A percentile compares a stretch with the other conserved stretches of the same genome.
These are phyloP conservation scores for Archaeoteleia sp. DNA, from an alignment of 2,888 invertebrate species.

Conservation along the genomic window DNA sequence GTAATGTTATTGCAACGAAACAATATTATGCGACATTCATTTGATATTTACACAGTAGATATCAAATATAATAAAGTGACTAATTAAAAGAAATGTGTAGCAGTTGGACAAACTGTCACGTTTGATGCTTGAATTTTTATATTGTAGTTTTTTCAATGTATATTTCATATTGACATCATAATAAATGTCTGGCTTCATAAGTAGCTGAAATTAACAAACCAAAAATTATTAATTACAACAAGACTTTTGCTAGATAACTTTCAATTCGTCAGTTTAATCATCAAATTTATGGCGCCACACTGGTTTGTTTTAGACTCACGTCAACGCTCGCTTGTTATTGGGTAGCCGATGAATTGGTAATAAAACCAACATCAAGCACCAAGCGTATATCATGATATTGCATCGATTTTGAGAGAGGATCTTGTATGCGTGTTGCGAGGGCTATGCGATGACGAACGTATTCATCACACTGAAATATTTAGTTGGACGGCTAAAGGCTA, in stretches of 20 bases:
- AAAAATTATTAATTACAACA: conserved; percentile 5
- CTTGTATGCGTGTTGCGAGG: conserved; percentile 35
- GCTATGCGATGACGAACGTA: conserved; percentile 51
- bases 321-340: conserved; percentile 54
- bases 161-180: too few species aligned
- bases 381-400: conserved; percentile 56
- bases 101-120: too few species aligned
- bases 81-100: too few species aligned
- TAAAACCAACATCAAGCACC: conserved; percentile 57
- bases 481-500: conserved; percentile 39
- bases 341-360: conserved; percentile 61
- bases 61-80: too few species aligned
- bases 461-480: conserved; percentile 53
- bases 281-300: conserved; percentile 48
- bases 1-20: too few species aligned
- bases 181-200: too few species aligned
- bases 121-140: too few species aligned
- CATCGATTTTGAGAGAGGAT: conserved; percentile 51
- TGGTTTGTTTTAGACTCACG: conserved; percentile 37
- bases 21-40: too few species aligned
- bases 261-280: conserved; percentile 28
- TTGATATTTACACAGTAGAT: too few species aligned
- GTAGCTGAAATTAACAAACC: too few species aligned
- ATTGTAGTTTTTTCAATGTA: not conserved
- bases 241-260: conserved; percentile 20